A percentile compares a stretch with the other conserved stretches of the same genome.
Evolutionary conservation across 2,888 invertebrate species (phyloP).

Genomic region (Lamellibrachia columna): DNA sequence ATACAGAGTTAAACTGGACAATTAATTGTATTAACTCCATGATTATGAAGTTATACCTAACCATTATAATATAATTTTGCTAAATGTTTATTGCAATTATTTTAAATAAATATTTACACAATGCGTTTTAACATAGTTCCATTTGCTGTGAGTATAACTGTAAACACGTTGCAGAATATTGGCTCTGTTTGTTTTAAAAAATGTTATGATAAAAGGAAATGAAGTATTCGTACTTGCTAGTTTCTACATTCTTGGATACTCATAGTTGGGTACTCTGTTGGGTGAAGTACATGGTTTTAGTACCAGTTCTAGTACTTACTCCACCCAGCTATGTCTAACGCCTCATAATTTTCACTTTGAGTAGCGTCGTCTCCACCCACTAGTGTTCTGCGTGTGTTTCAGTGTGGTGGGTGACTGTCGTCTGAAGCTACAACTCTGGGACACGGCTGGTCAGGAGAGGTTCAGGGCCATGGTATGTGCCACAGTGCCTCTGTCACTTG

Average conservation of each 20-base stretch:
- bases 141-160: not conserved
- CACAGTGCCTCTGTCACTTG: no score
- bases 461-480: slow-evolving; percentile 79
- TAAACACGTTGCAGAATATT: not conserved
- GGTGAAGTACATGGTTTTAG: no score
- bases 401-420: slow-evolving; percentile 62
- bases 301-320: not conserved
- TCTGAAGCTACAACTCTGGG: slow-evolving; percentile 78
- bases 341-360: not conserved
- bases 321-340: not conserved
- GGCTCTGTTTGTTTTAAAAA: not conserved
- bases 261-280: no score
- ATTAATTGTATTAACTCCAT: no score
- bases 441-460: slow-evolving; percentile 87
- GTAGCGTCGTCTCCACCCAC: not conserved
- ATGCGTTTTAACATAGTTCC: not conserved
- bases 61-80: not conserved
- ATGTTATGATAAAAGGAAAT: no score
- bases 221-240: no score
- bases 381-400: not conserved
- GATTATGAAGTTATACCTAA: no score
- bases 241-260: no score
- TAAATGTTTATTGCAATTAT: not conserved
- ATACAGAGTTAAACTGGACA: no score
- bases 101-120: not conserved